Conservation (phyloP, 2,113 vertebrate species). For the Osmerus mordax region DNA sequence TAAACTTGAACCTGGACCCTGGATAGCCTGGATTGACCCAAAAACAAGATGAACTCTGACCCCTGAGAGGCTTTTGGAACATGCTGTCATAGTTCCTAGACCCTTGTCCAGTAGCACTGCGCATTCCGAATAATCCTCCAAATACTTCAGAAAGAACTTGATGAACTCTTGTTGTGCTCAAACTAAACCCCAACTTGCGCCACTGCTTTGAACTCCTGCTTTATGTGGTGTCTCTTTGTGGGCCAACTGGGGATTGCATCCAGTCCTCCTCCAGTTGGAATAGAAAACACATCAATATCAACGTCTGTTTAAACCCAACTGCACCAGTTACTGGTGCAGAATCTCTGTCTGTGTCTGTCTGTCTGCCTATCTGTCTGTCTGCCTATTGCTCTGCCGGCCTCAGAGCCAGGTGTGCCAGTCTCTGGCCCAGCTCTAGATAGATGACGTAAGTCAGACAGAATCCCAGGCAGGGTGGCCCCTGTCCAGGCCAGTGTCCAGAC, state of each 20-base stretch:
- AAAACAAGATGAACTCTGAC: too few species aligned
- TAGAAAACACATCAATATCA: constrained; percentile 48
- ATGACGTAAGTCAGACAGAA: constrained; percentile 34
- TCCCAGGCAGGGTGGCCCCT: constrained; percentile 40
- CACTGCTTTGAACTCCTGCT: constrained; percentile 39
- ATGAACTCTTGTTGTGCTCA: constrained; percentile 13
- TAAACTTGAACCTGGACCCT: not conserved
- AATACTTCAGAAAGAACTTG: not conserved
- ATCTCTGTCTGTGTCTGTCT: not conserved
- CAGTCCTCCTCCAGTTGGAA: constrained; percentile 39
- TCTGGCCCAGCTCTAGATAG: constrained; percentile 21
- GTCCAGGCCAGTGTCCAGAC: constrained; percentile 9
- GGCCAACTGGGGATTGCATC: constrained; percentile 58
- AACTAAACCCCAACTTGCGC: constrained; percentile 37
- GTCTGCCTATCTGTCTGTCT: not conserved
- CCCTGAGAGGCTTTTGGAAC: too few species aligned
- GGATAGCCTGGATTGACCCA: too few species aligned
- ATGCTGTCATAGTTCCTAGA: too few species aligned
- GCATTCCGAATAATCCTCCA: not conserved
- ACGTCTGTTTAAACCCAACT: constrained; percentile 25
- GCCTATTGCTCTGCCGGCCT: not conserved
- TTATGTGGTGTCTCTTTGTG: constrained; percentile 18
- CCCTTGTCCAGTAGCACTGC: too few species aligned
- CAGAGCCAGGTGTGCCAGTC: constrained; percentile 18
- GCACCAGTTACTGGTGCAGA: not conserved